Percentiles rank a stretch among this genome's conserved stretches.
Conservation (phyloP, 2,797 vertebrate species). For the Phrynocephalus vlangalii region DNA sequence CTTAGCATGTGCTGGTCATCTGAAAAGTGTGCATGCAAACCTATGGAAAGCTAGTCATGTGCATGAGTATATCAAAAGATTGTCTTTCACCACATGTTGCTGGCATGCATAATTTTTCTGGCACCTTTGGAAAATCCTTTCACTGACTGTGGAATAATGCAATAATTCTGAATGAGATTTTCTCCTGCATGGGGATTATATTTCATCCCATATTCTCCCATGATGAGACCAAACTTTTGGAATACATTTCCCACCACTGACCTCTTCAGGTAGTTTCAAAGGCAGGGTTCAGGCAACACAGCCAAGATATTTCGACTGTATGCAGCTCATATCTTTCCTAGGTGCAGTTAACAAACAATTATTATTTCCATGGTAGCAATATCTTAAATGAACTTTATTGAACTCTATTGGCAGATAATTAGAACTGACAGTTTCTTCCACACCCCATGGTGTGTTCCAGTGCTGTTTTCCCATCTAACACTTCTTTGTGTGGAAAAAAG, state of each 20-base stretch:
- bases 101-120: not conserved
- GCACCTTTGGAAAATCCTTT: not conserved
- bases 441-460: not conserved
- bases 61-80: not conserved
- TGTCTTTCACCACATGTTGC: not conserved
- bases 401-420: not conserved
- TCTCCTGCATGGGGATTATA: not conserved
- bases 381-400: not conserved
- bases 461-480: not conserved
- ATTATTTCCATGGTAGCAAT: not conserved
- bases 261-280: not conserved
- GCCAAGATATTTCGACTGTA: not conserved
- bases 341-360: not conserved
- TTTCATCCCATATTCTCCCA: not conserved
- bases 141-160: not conserved
- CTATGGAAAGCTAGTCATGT: not conserved
- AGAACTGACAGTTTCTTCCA: not conserved
- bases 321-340: not conserved
- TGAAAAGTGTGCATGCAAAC: not conserved
- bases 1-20: not conserved
- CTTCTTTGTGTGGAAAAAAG: constrained; percentile 7
- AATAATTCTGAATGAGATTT: not conserved
- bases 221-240: not conserved
- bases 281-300: not conserved
- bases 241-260: not conserved